These are phyloP conservation scores for Chelidonichthys spinosus DNA, from an alignment of 2,797 vertebrate species.

Conservation along the genomic window DNA sequence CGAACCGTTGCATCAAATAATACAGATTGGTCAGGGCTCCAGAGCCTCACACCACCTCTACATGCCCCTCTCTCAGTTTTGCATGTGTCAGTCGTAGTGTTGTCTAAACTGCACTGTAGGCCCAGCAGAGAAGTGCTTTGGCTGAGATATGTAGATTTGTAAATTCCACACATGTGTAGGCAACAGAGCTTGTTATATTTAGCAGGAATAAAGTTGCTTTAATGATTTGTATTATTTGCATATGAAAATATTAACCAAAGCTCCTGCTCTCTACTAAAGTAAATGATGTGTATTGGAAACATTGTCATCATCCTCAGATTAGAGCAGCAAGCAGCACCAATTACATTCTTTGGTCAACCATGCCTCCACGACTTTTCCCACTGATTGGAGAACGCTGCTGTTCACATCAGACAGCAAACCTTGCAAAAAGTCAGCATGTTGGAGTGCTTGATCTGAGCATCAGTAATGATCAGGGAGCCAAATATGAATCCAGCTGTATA, in stretches of 20 bases:
- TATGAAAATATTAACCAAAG: background rate
- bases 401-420: slow-evolving; percentile 5
- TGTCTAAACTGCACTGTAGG: no score
- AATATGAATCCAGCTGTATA: background rate
- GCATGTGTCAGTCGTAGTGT: no score
- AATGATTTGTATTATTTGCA: background rate
- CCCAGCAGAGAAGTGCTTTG: no score
- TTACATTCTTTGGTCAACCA: background rate
- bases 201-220: background rate
- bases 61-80: no score
- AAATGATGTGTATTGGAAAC: background rate
- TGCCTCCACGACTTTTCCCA: no score
- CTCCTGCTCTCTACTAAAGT: no score
- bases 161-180: background rate
- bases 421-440: background rate
- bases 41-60: no score
- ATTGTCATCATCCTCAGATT: slow-evolving; percentile 13
- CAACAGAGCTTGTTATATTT: background rate
- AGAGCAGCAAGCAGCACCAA: slow-evolving; percentile 3
- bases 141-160: no score
- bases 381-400: background rate
- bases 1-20: no score
- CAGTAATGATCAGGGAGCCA: background rate
- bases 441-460: background rate
- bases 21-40: no score